Evolutionary conservation across 2,113 vertebrate genomes (phyloP).

Genomic region (Actenoides lindsayi): DNA sequence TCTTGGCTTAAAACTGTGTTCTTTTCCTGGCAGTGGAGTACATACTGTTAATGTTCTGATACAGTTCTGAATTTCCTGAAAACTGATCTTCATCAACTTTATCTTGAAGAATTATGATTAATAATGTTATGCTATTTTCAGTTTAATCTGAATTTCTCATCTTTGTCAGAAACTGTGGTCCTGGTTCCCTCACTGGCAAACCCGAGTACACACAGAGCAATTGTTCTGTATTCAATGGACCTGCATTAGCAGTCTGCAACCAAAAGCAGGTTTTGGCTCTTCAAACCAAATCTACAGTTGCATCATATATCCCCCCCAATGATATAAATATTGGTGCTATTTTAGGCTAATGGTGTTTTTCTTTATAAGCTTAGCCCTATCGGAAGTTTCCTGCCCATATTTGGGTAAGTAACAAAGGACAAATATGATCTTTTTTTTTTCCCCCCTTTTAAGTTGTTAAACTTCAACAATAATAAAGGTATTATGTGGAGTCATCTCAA

Average conservation of each 20-base stretch:
- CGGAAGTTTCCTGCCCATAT: conserved; percentile 49
- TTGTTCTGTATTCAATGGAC: neutral
- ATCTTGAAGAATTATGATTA: neutral
- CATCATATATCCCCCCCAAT: neutral
- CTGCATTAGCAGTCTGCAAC: neutral
- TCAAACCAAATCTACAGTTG: neutral
- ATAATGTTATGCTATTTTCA: neutral
- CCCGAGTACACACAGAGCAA: neutral
- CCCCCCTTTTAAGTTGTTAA: conserved; percentile 54
- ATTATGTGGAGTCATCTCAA: conserved; percentile 71
- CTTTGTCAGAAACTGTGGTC: neutral
- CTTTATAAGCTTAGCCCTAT: neutral
- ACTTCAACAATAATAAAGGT: conserved; percentile 68
- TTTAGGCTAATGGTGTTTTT: neutral
- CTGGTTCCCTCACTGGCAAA: neutral
- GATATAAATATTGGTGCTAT: conserved; percentile 17
- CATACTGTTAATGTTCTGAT: neutral
- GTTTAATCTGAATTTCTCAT: conserved; percentile 3
- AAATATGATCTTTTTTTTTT: conserved; percentile 18
- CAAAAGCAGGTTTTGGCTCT: neutral
- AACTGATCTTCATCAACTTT: neutral
- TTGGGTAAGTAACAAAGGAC: conserved; percentile 52
- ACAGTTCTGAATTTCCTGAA: neutral
- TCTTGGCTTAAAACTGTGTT: neutral
- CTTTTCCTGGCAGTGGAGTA: neutral